These are phyloP conservation scores for Zaprionus taronus DNA, from an alignment of 1,140 invertebrate genomes.

Conservation along the genomic window DNA sequence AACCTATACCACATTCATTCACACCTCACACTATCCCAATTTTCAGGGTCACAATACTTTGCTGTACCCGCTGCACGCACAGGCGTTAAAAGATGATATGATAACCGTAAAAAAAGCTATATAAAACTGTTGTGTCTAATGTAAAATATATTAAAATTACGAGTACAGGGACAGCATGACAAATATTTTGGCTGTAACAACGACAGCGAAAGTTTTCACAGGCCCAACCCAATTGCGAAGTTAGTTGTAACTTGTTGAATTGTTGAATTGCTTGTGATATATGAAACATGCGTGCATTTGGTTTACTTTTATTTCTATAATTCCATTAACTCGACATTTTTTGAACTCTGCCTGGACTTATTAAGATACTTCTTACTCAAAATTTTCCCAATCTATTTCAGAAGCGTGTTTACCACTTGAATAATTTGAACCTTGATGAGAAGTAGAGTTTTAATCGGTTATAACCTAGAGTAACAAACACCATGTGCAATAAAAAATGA, in stretches of 20 bases:
- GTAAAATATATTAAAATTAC: constrained; percentile 13
- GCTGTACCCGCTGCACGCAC: not conserved
- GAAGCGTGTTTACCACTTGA: not conserved
- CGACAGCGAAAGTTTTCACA: constrained; percentile 36
- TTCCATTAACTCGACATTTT: not conserved
- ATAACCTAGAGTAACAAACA: not conserved
- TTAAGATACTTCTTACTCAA: constrained; percentile 1
- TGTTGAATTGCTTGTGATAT: not conserved
- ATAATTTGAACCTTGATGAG: not conserved
- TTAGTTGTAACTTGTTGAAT: too few relatives aligned
- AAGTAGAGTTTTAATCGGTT: not conserved
- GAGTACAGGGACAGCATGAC: constrained; percentile 35
- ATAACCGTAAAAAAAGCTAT: constrained; percentile 1
- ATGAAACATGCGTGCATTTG: constrained; percentile 3
- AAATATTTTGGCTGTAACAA: constrained; percentile 26
- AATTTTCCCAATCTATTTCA: not conserved
- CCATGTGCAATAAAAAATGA: constrained; percentile 4
- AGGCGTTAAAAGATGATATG: constrained; percentile 25
- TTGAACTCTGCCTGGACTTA: not conserved
- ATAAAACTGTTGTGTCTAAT: constrained; percentile 18
- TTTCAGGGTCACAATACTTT: not conserved
- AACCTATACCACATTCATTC: constrained; percentile 1
- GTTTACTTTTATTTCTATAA: constrained; percentile 21
- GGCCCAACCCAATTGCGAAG: not conserved
- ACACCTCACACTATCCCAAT: not conserved